A percentile compares a stretch with the other conserved stretches of the same genome.
These are phyloP conservation scores for Danaus chrysippus DNA, from an alignment of 2,888 invertebrate species.

Conservation along the genomic window DNA sequence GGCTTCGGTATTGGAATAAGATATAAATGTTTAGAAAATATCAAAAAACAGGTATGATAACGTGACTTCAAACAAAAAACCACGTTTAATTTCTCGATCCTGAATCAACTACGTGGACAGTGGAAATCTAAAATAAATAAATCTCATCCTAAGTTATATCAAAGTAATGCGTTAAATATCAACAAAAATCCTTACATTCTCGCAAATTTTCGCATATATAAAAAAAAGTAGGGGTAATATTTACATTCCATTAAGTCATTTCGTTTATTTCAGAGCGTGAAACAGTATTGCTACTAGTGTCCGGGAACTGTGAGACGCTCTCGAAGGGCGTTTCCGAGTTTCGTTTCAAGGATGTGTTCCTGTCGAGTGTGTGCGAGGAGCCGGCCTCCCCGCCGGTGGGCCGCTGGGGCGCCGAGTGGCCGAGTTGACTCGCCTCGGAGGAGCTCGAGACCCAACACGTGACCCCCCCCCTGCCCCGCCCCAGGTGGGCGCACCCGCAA, in stretches of 20 bases:
- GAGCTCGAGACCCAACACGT: slow-evolving; percentile 47
- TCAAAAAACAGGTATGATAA: no score
- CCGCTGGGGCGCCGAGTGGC: slow-evolving; percentile 96
- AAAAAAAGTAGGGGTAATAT: not conserved
- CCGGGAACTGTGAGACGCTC: slow-evolving; percentile 82
- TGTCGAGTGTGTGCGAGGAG: slow-evolving; percentile 62
- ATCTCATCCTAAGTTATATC: no score
- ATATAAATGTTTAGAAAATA: no score
- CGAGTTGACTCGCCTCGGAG: slow-evolving; percentile 95
- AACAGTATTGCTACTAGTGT: slow-evolving; percentile 82
- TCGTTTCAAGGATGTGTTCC: slow-evolving; percentile 35
- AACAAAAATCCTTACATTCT: not conserved
- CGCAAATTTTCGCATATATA: not conserved
- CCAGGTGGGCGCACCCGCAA: slow-evolving; percentile 61
- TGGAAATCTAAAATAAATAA: no score
- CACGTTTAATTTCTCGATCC: no score
- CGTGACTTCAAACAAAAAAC: no score
- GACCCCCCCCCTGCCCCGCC: slow-evolving; percentile 51
- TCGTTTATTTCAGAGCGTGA: slow-evolving; percentile 83
- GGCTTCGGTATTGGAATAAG: no score
- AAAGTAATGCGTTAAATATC: not conserved
- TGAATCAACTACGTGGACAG: no score
- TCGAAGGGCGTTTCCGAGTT: slow-evolving; percentile 67
- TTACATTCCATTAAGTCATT: slow-evolving; percentile 10
- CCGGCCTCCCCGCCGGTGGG: slow-evolving; percentile 86